Conservation (phyloP, 2,888 invertebrate species). For the Pseudococcus longispinus region DNA sequence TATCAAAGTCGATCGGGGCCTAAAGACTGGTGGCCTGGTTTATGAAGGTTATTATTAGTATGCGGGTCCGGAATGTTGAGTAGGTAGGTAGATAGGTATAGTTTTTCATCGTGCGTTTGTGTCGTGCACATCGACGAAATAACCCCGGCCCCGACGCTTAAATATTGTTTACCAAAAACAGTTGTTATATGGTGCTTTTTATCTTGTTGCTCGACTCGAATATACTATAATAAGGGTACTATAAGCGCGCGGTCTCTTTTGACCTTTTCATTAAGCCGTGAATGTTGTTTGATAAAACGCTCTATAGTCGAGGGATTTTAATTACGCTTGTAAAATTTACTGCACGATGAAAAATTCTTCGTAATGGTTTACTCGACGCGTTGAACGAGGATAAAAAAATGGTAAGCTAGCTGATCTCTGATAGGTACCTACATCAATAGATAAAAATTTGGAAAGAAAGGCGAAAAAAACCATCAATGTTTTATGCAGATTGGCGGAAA, state of each 20-base stretch:
- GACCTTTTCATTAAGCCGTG: background rate
- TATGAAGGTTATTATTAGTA: background rate
- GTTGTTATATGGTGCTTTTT: background rate
- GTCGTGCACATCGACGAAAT: background rate
- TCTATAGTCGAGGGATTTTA: background rate
- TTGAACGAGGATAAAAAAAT: background rate
- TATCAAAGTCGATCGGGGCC: background rate
- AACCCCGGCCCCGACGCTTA: background rate
- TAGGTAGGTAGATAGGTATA: background rate
- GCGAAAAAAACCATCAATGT: background rate
- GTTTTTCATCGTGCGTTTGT: background rate
- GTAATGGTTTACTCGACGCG: background rate
- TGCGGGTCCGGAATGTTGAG: background rate
- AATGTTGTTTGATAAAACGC: background rate
- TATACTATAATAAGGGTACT: constrained; percentile 13
- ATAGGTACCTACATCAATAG: no score
- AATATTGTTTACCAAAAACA: background rate
- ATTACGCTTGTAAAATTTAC: constrained; percentile 6
- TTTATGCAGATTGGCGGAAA: background rate
- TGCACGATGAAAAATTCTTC: background rate
- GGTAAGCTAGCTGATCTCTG: background rate
- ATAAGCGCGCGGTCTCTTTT: background rate
- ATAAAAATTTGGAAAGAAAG: no score
- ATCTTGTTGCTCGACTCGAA: background rate
- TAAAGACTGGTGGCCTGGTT: background rate